Conservation (phyloP, 2,797 vertebrate species). For the Staurois parvus region DNA sequence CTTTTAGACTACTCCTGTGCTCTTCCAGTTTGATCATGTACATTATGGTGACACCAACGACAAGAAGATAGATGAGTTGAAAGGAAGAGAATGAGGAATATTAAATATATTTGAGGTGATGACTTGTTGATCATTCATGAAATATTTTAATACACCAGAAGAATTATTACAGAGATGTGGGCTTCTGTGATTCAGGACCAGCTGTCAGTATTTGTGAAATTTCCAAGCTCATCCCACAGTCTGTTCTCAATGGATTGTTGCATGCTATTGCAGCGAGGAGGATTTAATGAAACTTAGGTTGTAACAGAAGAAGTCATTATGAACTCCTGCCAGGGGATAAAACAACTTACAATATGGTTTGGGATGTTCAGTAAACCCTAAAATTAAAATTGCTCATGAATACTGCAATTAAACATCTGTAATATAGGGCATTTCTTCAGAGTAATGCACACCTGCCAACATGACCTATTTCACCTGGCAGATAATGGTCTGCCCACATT, state of each 20-base stretch:
- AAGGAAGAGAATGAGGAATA: background rate
- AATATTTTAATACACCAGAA: slow-evolving; percentile 29
- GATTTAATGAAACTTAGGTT: slow-evolving; percentile 38
- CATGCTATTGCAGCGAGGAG: slow-evolving; percentile 32
- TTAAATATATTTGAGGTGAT: slow-evolving; percentile 12
- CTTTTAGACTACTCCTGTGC: background rate
- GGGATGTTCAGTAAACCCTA: slow-evolving; percentile 23
- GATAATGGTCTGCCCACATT: slow-evolving; percentile 1
- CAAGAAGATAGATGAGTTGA: background rate
- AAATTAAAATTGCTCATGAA: slow-evolving; percentile 45
- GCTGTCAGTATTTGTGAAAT: slow-evolving; percentile 39
- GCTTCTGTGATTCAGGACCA: slow-evolving; percentile 25
- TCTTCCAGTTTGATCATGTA: background rate
- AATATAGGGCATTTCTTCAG: background rate
- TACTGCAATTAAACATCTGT: slow-evolving; percentile 16
- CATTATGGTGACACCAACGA: background rate
- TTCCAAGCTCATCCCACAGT: slow-evolving; percentile 16
- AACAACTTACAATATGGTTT: slow-evolving; percentile 35
- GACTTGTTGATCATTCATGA: slow-evolving; percentile 23
- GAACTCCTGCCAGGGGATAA: slow-evolving; percentile 37
- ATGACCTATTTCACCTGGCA: background rate
- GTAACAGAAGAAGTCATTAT: slow-evolving; percentile 39
- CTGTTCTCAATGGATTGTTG: slow-evolving; percentile 36
- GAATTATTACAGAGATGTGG: slow-evolving; percentile 25
- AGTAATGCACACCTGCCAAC: background rate